Evolutionary conservation across 2,113 vertebrate genomes (phyloP).

Genomic region (Cynoglossus semilaevis): DNA sequence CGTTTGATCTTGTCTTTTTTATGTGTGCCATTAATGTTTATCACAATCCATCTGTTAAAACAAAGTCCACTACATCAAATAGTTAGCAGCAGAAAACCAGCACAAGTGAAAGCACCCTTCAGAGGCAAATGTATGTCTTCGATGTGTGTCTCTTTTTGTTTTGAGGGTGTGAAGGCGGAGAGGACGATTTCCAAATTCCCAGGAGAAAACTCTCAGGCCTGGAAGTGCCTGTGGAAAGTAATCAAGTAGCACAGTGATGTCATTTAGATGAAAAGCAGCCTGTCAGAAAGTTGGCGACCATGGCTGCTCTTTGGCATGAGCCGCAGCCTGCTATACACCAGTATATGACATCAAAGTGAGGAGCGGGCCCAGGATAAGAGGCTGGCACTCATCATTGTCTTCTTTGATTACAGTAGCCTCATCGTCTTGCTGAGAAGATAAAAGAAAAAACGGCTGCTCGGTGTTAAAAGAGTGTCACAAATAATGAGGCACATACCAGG

Average conservation of each 20-base stretch:
- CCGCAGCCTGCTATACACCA: slow-evolving; percentile 52
- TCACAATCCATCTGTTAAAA: slow-evolving; percentile 4
- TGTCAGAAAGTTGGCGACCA: slow-evolving; percentile 70
- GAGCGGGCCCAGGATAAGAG: slow-evolving; percentile 57
- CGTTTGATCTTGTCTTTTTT: slow-evolving; percentile 20
- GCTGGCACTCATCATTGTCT: slow-evolving; percentile 66
- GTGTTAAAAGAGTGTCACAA: slow-evolving; percentile 63
- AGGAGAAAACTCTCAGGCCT: slow-evolving; percentile 64
- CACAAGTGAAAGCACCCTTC: slow-evolving; percentile 14
- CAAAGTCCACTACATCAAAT: slow-evolving; percentile 6
- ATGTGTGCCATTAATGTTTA: slow-evolving; percentile 15
- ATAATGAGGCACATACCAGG: slow-evolving; percentile 50
- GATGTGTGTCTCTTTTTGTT: slow-evolving; percentile 49
- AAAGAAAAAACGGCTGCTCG: slow-evolving; percentile 59
- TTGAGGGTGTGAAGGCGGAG: slow-evolving; percentile 48
- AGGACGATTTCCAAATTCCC: slow-evolving; percentile 65
- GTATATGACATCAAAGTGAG: slow-evolving; percentile 73
- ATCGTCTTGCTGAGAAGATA: slow-evolving; percentile 49
- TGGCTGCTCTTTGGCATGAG: slow-evolving; percentile 59
- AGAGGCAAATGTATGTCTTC: slow-evolving; percentile 25
- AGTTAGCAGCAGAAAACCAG: not conserved
- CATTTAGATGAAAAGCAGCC: slow-evolving; percentile 70
- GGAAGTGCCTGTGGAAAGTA: slow-evolving; percentile 72
- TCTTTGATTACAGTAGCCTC: slow-evolving; percentile 68
- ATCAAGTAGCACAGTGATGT: slow-evolving; percentile 75